Percentiles rank a stretch among this genome's conserved stretches.
These are phyloP conservation scores for Lydus trimaculatus DNA, from an alignment of 2,888 invertebrate genomes.

Conservation along the genomic window DNA sequence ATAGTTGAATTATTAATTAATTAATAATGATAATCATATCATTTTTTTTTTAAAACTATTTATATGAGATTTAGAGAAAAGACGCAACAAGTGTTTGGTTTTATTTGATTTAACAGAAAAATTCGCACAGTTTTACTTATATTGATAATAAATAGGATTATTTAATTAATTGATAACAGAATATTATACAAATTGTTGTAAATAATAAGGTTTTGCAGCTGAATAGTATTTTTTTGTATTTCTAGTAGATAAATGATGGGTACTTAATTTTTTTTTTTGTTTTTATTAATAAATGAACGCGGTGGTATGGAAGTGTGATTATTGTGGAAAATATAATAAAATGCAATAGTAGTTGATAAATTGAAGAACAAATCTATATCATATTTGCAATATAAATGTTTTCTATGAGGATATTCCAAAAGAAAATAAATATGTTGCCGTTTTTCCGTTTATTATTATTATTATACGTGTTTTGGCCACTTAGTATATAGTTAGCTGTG, in stretches of 20 bases:
- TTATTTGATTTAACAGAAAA: no score
- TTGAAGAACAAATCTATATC: conserved; percentile 44
- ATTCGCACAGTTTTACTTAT: conserved; percentile 50
- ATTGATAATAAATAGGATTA: no score
- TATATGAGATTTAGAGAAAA: not conserved
- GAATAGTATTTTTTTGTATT: conserved; percentile 50
- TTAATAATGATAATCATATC: not conserved
- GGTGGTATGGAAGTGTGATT: not conserved
- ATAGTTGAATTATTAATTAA: not conserved
- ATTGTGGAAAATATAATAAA: conserved; percentile 10
- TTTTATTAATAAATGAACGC: not conserved
- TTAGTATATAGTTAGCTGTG: conserved; percentile 57
- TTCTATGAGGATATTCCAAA: conserved; percentile 4
- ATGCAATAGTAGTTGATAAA: conserved; percentile 35
- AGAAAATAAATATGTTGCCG: conserved; percentile 24
- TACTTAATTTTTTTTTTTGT: conserved; percentile 42
- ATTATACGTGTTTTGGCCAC: conserved; percentile 48
- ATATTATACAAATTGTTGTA: conserved; percentile 37
- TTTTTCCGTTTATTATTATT: conserved; percentile 38
- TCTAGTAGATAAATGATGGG: conserved; percentile 41
- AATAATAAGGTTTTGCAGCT: conserved; percentile 49
- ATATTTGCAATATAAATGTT: conserved; percentile 48
- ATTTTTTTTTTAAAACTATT: not conserved
- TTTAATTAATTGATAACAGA: no score
- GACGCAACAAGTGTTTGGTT: conserved; percentile 31